Base-by-base conservation (phyloP, 2,888 invertebrate genomes). In the Ochropleura plecta region DNA sequence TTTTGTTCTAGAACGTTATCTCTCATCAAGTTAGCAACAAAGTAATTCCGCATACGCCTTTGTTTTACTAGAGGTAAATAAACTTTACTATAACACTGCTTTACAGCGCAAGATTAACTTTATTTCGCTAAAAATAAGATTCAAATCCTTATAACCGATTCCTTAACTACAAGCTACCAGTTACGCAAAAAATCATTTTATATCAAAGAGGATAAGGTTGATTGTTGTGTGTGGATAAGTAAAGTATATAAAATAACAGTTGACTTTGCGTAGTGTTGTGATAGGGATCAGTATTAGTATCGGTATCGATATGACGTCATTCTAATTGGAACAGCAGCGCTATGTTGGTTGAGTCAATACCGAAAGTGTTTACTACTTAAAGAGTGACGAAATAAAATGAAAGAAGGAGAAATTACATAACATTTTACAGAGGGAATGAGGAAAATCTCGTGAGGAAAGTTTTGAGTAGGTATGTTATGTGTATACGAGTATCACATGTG, bases 11-110 rank as follows among this genome's bases (percentile, higher is more conserved):
- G 55, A 69, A 62, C 42, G 16, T 30, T 30, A 30, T 30, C 16
- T 16, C 12, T 30, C 20, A 30, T 51, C n/a, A 49, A 5, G 53
- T 6, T 68, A 59, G 44, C 68, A 83, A 83, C 69, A 69, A 48
- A 57, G 20, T 63, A 51, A 30, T 18, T 68, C 70, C 42, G n/a
- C 30, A 66, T 44, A 69, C 30, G 51, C 48, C 44, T 70, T 79
- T 82, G 62, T 82, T 70, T 10, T 14, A n/a, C 9, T 0, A 65
- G 57, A 79, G 84, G 81, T 81, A 83, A 83, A 81, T 83, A 81
- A 83, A 79, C 81, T 79, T 63, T 64, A 70, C 69, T 51, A 30
- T 55, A 75, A 44, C 7, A 44, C n/a, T 2, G 12, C 6, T 10
- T n/a, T 4, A 53, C 59, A 66, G 3, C 14, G 1, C 12, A 76